Base-by-base conservation (phyloP, 2,113 vertebrate genomes). In the Eleginops maclovinus region DNA sequence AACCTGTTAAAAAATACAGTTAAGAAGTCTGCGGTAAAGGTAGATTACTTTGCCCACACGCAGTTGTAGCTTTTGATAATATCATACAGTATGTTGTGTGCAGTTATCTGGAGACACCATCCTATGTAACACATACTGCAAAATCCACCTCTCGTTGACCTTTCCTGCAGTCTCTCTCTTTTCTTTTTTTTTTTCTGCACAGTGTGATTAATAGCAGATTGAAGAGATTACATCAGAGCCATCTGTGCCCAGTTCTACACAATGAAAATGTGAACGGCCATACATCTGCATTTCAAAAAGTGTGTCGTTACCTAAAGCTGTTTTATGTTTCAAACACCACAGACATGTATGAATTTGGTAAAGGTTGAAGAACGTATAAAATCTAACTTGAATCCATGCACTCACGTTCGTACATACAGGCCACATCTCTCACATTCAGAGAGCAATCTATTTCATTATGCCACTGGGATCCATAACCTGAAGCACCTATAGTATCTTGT, bases 171-270 rank as follows among this genome's bases (percentile, higher is more conserved):
- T 66, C 71, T 63, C 31, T 36, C 8, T 36, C 78, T 85, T 65
- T 36, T 36, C 78, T 85, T 65, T 36, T 66, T 71, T 83, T 64
- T 62, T 84, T 59, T 78, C 24, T 80, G 70, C 16, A 65, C 13
- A 84, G 31, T 55, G 46, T 79, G 86, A 94, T 75, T 2, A 88
- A 88, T 93, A 91, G 87, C 87, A 91, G 89, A 89, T 87, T 93
- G 75, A 68, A 87, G 79, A 93, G 94, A 90, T 93, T 95, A 95
- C 85, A 94, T 91, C 84, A 62, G 75, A 49, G 0, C 92, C 93
- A 95, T 95, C 94, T 96, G 94, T 92, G 87, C 88, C 87, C 87
- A 87, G 84, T 94, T 94, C 16, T 49, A 67, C 51, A 82, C 75
- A 54, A 87, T 87, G 46, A 82, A 75, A 94, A 95, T 91, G 79